Base-by-base conservation (phyloP, 2,888 invertebrate species). In the Drosophila algonquin region DNA sequence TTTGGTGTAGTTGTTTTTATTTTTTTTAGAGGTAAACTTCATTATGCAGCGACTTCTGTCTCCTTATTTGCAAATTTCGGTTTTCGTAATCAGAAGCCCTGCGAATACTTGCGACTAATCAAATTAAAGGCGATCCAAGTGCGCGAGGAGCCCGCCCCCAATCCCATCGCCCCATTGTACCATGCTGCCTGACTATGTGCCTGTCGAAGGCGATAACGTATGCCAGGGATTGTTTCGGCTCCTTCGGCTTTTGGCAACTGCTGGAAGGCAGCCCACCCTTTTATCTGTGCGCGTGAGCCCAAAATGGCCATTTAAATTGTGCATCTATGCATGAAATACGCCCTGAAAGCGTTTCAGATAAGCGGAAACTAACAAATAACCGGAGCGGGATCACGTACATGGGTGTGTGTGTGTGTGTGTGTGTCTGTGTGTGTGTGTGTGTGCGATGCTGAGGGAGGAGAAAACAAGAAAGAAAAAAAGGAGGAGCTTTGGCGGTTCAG, bases 271-370 rank as follows among this genome's bases (percentile, higher is more conserved):
- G 67, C 69, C 57, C 56, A 27, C 47, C 53, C 60, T 50, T 73
- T 73, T 79, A 80, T 80, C 78, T 69, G 51, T 55, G 54, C 62
- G 68, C 74, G 61, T 59, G 67, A 75, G 55, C 59, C 69, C 67
- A 72, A 76, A 79, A 80, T 72, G 63, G 71, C 79, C 75, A 77
- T 83, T 83, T 72, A 82, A 82, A 85, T 73, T 82, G 82, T 79
- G 85, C 82, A 85, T 78, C 80, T 80, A 79, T 83, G 82, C 85
- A 83, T 83, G 79, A 81, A 81, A 81, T 83, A 71, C 81, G 76
- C 81, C 61, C 70, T 81, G 81, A 83, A 83, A 83, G 77, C 79
- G 64, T 62, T 85, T 77, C 63, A 81, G 84, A 81, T 84, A 79
- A 81, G 68, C 54, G 51, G 50, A 58, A 81, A 76, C 80, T 82